Conservation (phyloP, 2,113 vertebrate genomes). For the Phylloscopus trochilus region DNA sequence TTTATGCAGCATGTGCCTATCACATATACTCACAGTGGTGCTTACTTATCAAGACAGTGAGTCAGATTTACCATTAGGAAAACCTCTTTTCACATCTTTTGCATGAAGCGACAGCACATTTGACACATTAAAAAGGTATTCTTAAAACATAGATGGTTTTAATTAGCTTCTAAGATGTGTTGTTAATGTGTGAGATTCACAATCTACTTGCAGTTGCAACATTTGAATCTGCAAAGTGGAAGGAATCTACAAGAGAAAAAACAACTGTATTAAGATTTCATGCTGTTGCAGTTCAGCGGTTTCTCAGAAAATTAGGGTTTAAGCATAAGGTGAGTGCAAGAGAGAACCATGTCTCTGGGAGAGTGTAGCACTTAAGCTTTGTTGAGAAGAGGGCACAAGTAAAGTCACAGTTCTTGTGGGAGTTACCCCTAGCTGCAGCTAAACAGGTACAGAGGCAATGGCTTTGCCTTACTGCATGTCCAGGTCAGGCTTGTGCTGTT, state of each 20-base stretch:
- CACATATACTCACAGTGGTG: neutral
- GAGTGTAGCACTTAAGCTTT: neutral
- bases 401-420: neutral
- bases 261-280: neutral
- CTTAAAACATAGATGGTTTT: neutral
- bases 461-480: neutral
- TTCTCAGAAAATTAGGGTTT: neutral
- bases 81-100: constrained; percentile 10
- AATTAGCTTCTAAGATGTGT: neutral
- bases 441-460: neutral
- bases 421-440: neutral
- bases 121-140: constrained; percentile 15
- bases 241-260: neutral
- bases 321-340: neutral
- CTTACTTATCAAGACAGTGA: constrained; percentile 25
- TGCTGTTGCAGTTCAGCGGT: neutral
- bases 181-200: neutral
- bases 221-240: neutral
- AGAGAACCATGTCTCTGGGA: neutral
- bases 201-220: neutral
- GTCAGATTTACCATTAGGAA: constrained; percentile 29
- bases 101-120: neutral
- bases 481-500: neutral
- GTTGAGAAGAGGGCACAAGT: neutral
- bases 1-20: constrained; percentile 19